Evolutionary conservation across 1,140 invertebrate species (phyloP).

Genomic region (Magallana gigas): DNA sequence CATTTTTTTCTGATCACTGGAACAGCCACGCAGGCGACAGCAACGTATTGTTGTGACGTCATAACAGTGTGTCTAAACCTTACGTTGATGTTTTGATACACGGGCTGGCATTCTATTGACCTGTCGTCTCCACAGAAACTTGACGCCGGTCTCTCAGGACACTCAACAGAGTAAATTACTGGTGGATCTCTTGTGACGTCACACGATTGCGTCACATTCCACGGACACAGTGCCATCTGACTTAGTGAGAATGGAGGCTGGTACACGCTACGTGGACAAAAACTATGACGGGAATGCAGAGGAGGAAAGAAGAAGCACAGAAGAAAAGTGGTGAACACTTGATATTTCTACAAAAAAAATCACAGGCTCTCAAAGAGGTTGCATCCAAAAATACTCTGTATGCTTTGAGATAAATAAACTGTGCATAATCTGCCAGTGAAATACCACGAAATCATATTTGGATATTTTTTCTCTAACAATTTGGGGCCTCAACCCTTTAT

Average conservation of each 20-base stretch:
- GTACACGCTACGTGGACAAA: not conserved
- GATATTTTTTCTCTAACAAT: too few species aligned
- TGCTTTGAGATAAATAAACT: too few species aligned
- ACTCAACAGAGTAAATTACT: not conserved
- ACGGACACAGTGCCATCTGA: not conserved
- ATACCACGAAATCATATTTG: too few species aligned
- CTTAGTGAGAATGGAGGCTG: not conserved
- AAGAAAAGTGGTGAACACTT: not conserved
- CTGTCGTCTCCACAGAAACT: not conserved
- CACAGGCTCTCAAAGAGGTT: too few species aligned
- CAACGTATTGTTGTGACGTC: not conserved
- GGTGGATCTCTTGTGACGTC: slow-evolving; percentile 22
- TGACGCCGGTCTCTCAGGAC: not conserved
- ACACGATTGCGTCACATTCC: slow-evolving; percentile 13
- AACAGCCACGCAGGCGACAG: not conserved
- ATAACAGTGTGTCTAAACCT: not conserved
- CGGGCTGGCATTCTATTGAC: not conserved
- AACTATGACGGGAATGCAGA: not conserved
- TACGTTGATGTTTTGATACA: slow-evolving; percentile 4
- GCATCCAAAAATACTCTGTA: too few species aligned
- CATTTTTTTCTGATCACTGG: not conserved
- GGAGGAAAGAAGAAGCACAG: not conserved
- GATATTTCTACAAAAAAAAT: not conserved
- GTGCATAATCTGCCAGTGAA: too few species aligned
- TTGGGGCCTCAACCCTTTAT: too few species aligned